Conservation (phyloP, 1,140 invertebrate species). For the Cotesia glomerata region DNA sequence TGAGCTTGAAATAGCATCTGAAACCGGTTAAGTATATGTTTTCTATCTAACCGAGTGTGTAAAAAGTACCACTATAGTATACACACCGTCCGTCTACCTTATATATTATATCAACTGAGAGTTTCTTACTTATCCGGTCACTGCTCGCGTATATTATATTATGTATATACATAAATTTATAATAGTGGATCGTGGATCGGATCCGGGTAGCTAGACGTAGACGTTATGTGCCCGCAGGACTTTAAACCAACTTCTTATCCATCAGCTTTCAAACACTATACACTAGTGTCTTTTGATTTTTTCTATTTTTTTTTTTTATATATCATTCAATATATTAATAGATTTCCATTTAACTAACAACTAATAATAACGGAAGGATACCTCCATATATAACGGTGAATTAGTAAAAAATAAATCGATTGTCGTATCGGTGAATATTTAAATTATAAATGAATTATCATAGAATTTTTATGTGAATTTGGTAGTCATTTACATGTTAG, state of each 20-base stretch:
- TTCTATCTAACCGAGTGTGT: not conserved
- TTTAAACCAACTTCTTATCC: not conserved
- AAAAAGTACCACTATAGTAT: not conserved
- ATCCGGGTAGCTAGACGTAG: slow-evolving; percentile 49
- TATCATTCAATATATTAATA: not conserved
- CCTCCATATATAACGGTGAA: too few species aligned
- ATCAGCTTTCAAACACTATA: not conserved
- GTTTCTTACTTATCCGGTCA: too few species aligned
- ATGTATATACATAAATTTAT: not conserved
- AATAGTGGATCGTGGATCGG: slow-evolving; percentile 28
- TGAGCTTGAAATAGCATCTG: too few species aligned
- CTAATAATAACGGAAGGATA: too few species aligned
- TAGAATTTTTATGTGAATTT: not conserved
- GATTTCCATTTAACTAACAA: too few species aligned
- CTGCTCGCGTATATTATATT: not conserved
- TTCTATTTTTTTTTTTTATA: not conserved
- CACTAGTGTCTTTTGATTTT: not conserved
- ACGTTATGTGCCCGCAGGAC: slow-evolving; percentile 4
- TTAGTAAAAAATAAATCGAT: too few species aligned
- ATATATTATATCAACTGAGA: too few species aligned
- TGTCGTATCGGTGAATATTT: not conserved
- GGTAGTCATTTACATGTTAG: not conserved
- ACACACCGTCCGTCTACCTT: not conserved
- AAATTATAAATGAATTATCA: not conserved
- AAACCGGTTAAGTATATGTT: too few species aligned